These are phyloP conservation scores for Gonatopus flavifemur DNA, from an alignment of 1,140 invertebrate species.

Conservation along the genomic window DNA sequence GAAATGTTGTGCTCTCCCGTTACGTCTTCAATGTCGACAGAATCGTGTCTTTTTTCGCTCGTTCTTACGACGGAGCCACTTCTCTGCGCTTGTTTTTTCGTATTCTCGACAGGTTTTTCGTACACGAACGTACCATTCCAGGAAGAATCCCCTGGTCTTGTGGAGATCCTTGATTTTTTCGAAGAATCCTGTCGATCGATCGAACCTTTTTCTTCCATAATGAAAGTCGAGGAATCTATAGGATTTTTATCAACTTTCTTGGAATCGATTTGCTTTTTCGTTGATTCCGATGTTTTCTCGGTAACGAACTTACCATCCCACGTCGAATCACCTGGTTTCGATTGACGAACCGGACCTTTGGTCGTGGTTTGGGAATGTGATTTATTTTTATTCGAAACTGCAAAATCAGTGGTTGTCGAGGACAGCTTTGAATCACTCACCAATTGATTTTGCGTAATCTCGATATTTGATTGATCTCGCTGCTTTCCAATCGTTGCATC, in stretches of 20 bases:
- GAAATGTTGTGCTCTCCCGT: constrained; percentile 25
- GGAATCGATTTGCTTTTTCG: constrained; percentile 8
- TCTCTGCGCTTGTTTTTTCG: constrained; percentile 6
- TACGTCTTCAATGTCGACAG: constrained; percentile 29
- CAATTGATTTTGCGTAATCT: no score
- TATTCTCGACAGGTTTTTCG: constrained; percentile 12
- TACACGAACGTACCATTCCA: constrained; percentile 31
- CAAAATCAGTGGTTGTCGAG: constrained; percentile 13
- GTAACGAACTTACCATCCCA: constrained; percentile 30
- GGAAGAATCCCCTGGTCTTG: constrained; percentile 27
- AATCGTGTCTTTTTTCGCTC: constrained; percentile 20
- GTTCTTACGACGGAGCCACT: constrained; percentile 21
- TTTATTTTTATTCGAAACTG: neutral
- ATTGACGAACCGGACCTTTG: neutral
- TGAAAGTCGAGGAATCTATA: constrained; percentile 22
- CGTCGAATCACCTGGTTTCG: constrained; percentile 32
- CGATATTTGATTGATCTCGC: neutral
- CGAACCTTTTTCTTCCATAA: constrained; percentile 17
- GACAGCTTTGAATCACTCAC: neutral
- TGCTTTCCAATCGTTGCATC: neutral
- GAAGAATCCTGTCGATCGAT: neutral
- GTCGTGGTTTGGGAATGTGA: no score
- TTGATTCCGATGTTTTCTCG: constrained; percentile 4
- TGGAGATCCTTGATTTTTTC: neutral
- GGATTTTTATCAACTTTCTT: constrained; percentile 21